Base-by-base conservation (phyloP, 2,888 invertebrate species). In the Tillus elongatus region DNA sequence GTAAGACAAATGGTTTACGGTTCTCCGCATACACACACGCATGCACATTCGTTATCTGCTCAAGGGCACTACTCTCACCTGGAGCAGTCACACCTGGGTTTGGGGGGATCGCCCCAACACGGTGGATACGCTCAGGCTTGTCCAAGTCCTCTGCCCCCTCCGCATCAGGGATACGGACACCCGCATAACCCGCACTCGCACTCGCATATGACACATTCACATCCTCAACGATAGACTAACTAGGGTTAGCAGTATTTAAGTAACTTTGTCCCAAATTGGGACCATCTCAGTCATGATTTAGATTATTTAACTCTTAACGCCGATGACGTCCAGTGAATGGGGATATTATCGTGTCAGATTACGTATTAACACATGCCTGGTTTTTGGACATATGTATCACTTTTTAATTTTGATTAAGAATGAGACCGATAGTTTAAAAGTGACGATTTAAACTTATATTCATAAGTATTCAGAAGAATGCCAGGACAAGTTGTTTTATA, bases 1-100 rank as follows among this genome's bases (percentile, higher is more conserved):
- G 90, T 90, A 87, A 89, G 90, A 74, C 89, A 89, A 82, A 80
- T 89, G 81, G 87, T 87, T 74, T 89, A 88, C 73, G 64, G 64
- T 48, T 77, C 81, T 56, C 74, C 77, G 67, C 63, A 64, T 49
- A 67, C 71, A 58, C 75, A 76, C 67, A 72, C 74, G 65, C 79
- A 79, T 70, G 77, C 78, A 68, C 77, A 76, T 52, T 62, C 64
- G 36, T 53, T 65, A 39, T 57, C 61, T 44, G 56, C 58, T 40
- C 64, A 63, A 50, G 53, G 58, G 27, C 65, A 65, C 49, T 64
- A 65, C 50, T 58, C 63, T 44, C 60, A 65, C 47, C 50, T 64
- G 46, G 62, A 64, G 46, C 63, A 64, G 46, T 52, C 56, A 45
- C 64, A 63, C 48, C 47, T 62, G 53, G 64, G 66, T 54, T 55